These are phyloP conservation scores for Clamator glandarius DNA, from an alignment of 2,797 vertebrate genomes.

Conservation along the genomic window DNA sequence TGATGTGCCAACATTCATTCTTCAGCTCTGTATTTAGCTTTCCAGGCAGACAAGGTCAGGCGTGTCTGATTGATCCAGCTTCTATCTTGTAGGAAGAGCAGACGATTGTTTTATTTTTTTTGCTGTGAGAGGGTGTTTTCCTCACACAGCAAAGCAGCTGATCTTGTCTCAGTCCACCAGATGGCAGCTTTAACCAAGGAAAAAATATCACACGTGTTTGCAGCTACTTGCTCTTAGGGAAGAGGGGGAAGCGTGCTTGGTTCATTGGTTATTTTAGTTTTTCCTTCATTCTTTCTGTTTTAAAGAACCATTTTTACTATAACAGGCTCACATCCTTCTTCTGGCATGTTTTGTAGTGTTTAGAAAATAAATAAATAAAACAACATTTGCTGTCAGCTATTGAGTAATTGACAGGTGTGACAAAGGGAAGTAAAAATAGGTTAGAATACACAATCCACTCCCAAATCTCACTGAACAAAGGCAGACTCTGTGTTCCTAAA, in stretches of 20 bases:
- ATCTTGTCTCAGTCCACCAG: slow-evolving; percentile 58
- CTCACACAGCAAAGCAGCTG: neutral
- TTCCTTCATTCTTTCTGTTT: neutral
- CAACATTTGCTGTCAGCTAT: slow-evolving; percentile 2
- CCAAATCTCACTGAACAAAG: neutral
- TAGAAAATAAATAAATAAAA: slow-evolving; percentile 46
- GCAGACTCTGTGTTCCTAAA: neutral
- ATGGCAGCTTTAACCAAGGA: slow-evolving; percentile 69
- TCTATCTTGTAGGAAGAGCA: slow-evolving; percentile 47
- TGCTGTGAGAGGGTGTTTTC: neutral
- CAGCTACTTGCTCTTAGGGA: neutral
- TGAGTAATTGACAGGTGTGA: slow-evolving; percentile 51
- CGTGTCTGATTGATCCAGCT: slow-evolving; percentile 50
- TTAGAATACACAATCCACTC: neutral
- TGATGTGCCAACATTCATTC: slow-evolving; percentile 63
- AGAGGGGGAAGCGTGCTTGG: neutral
- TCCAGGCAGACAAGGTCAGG: slow-evolving; percentile 63
- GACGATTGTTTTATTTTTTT: neutral
- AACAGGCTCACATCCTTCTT: slow-evolving; percentile 7
- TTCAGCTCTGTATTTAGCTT: slow-evolving; percentile 56
- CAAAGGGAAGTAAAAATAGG: neutral
- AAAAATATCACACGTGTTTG: neutral
- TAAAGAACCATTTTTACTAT: neutral
- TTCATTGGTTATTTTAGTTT: neutral
- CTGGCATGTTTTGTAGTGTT: slow-evolving; percentile 12